These are phyloP conservation scores for Cheiracanthium punctorium DNA, from an alignment of 2,888 invertebrate species.

Conservation along the genomic window DNA sequence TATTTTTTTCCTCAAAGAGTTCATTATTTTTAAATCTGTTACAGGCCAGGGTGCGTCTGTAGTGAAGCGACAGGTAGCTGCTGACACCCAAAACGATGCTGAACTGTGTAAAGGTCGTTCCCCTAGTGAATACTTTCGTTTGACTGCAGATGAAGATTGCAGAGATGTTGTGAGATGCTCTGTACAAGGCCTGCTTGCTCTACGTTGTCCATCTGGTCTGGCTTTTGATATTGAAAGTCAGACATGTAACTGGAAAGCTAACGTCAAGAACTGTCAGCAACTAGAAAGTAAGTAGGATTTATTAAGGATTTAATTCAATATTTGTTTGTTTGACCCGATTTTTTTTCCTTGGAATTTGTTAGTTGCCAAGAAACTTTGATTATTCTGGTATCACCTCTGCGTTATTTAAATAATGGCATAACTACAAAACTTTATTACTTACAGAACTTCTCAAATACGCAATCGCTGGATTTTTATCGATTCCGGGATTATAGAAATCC, in stretches of 20 bases:
- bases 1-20: too few relatives aligned
- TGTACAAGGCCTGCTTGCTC: constrained; percentile 85
- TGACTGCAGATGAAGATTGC: constrained; percentile 89
- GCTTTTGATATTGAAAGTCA: constrained; percentile 95
- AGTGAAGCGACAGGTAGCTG: constrained; percentile 81
- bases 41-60: constrained; percentile 77
- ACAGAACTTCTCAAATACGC: too few relatives aligned
- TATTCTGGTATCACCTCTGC: too few relatives aligned
- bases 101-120: constrained; percentile 91
- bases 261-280: constrained; percentile 96
- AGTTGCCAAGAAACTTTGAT: too few relatives aligned
- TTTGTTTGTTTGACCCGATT: too few relatives aligned
- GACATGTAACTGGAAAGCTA: constrained; percentile 96
- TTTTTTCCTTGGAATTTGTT: too few relatives aligned
- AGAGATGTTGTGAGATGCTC: constrained; percentile 91
- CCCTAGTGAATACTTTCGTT: constrained; percentile 93
- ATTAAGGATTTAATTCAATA: too few relatives aligned
- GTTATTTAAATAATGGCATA: too few relatives aligned
- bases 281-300: constrained; percentile 87
- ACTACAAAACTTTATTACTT: too few relatives aligned
- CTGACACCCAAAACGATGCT: constrained; percentile 79
- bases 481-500: too few relatives aligned
- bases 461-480: too few relatives aligned
- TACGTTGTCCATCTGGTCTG: constrained; percentile 91
- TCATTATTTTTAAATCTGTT: neutral